Percentiles rank a stretch among this genome's conserved stretches.
phyloP scores from a whole-genome alignment of 2,888 invertebrate species.

The Spicauda simplicius region DNA sequence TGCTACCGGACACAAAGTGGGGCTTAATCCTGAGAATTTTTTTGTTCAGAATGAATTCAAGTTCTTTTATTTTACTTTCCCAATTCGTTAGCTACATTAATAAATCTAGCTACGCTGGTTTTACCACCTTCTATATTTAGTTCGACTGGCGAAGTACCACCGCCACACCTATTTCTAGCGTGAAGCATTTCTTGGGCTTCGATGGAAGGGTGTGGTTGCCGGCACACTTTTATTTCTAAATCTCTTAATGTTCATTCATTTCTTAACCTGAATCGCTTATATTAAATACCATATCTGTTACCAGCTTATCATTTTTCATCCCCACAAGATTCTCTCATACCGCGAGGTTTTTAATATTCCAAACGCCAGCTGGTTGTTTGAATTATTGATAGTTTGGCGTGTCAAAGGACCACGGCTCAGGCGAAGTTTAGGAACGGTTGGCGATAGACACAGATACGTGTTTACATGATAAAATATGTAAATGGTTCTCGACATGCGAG shows the following conservation, averaged over 20 bases:
- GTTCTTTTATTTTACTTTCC: no score
- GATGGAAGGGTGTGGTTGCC: no score
- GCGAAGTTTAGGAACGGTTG: not conserved
- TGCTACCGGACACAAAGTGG: no score
- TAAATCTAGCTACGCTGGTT: no score
- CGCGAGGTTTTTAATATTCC: conserved; percentile 21
- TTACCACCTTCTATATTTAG: no score
- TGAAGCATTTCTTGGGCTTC: no score
- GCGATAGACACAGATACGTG: not conserved
- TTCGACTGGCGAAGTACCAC: no score
- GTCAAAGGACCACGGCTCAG: not conserved
- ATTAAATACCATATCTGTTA: not conserved
- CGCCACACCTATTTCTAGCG: no score
- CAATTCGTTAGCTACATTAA: no score
- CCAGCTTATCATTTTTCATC: not conserved
- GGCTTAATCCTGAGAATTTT: no score
- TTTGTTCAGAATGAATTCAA: no score
- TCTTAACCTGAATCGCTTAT: not conserved
- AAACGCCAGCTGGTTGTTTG: conserved; percentile 12
- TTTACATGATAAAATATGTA: conserved; percentile 15
- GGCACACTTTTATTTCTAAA: no score
- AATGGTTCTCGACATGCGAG: conserved; percentile 1
- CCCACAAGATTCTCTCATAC: not conserved
- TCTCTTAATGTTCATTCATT: not conserved
- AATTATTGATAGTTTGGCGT: conserved; percentile 17